Conservation (phyloP, 2,888 invertebrate genomes). For the Hemicrepidius hirtus region DNA sequence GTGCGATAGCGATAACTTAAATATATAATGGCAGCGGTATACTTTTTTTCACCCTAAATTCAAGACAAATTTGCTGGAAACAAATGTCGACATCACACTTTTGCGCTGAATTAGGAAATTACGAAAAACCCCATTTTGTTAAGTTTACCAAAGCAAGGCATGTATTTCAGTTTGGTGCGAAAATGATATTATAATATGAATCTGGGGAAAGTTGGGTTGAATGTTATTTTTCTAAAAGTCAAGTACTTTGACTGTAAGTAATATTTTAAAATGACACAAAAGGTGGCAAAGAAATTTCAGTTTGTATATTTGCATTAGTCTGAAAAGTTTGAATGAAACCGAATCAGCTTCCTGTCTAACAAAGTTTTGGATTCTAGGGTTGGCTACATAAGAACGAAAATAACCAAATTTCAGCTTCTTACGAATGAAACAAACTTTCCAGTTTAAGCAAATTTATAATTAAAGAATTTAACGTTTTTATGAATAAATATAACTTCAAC, state of each 20-base stretch:
- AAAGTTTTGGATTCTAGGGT: background rate
- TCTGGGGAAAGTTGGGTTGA: too few relatives aligned
- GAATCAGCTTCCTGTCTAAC: slow-evolving; percentile 14
- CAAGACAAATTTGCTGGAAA: slow-evolving; percentile 38
- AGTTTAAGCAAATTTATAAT: too few relatives aligned
- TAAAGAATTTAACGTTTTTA: too few relatives aligned
- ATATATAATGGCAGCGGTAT: slow-evolving; percentile 43
- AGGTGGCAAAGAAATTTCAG: background rate
- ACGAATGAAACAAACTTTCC: too few relatives aligned
- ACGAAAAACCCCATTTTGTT: background rate
- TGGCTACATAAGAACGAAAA: too few relatives aligned
- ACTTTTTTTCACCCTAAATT: slow-evolving; percentile 36
- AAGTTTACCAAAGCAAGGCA: background rate
- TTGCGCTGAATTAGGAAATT: slow-evolving; percentile 23
- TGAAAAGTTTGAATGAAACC: slow-evolving; percentile 13
- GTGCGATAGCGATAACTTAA: slow-evolving; percentile 50
- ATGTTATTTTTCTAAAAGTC: too few relatives aligned
- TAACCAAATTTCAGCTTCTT: too few relatives aligned
- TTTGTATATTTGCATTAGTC: background rate
- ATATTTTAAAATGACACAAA: background rate
- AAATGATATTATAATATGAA: too few relatives aligned
- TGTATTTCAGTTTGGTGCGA: background rate
- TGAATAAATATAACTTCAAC: too few relatives aligned
- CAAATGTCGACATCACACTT: slow-evolving; percentile 25
- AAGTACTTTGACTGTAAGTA: background rate